Conservation (phyloP, 2,888 invertebrate species). For the Ashinkailepas kermadecensis region DNA sequence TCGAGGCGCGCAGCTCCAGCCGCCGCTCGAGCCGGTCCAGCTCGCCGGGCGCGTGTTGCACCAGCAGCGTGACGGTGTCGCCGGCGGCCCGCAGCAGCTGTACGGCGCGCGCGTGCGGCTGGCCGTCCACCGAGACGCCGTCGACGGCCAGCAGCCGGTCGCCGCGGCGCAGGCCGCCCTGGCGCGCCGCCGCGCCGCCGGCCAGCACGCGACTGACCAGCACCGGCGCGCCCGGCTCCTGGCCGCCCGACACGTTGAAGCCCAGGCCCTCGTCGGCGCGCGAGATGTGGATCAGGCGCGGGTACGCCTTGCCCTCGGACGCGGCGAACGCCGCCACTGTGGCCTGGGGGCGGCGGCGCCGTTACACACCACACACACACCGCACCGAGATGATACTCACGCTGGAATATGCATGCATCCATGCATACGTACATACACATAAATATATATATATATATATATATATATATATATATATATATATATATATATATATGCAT, state of each 20-base stretch:
- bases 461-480: too few relatives aligned
- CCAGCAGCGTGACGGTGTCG: constrained; percentile 91
- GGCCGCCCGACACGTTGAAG: constrained; percentile 99
- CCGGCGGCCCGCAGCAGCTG: constrained; percentile 94
- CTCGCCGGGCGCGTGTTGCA: constrained; percentile 96
- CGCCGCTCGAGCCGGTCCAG: constrained; percentile 99
- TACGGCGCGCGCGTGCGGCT: constrained; percentile 98
- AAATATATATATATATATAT: too few relatives aligned
- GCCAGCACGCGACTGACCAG: constrained; percentile 99
- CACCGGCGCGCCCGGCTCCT: constrained; percentile 98
- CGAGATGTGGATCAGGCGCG: constrained; percentile 92
- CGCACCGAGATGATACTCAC: too few relatives aligned
- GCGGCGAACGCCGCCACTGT: constrained; percentile 82
- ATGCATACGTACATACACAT: too few relatives aligned
- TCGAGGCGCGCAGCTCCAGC: constrained; percentile 67
- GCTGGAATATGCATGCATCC: too few relatives aligned
- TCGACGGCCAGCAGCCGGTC: constrained; percentile 97
- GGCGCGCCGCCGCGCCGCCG: constrained; percentile 95
- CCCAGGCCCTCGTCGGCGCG: constrained; percentile 99
- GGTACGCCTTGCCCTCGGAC: constrained; percentile 98
- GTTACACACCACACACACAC: constrained; percentile 6
- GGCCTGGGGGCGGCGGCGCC: constrained; percentile 47
- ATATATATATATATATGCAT: too few relatives aligned
- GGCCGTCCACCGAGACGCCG: constrained; percentile 96
- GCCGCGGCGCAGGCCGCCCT: constrained; percentile 93